Base-by-base conservation (phyloP, 2,113 vertebrate species). In the Cichladusa arquata region DNA sequence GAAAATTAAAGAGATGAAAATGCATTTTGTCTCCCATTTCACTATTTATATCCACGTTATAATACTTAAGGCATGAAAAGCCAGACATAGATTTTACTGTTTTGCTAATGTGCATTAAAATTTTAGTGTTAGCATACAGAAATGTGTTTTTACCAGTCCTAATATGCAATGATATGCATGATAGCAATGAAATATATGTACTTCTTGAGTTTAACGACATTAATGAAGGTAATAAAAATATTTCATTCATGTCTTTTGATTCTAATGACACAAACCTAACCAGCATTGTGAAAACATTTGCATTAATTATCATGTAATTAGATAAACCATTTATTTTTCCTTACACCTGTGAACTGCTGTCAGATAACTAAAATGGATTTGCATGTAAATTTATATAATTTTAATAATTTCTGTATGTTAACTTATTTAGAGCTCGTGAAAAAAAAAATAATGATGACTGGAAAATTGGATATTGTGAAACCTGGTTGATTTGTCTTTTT, bases 261-360 rank as follows among this genome's bases (percentile, higher is more conserved):
- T 96, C 33, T 89, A 95, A 92, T 91, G 54, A 56, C 60, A 78
- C 19, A 82, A 86, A 88, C 12, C 9, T 25, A 95, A 60, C 70
- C 60, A 72, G 31, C 25, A 79, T 79, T 26, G 9, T 89, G 50
- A 92, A 90, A 92, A 71, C 20, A 91, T 87, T 58, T 72, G 42
- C 53, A 93, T 85, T 90, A 89, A 95, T 86, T 96, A 90, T 90
- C 50, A 81, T 33, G 20, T 50, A 89, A 93, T 86, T 85, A 92
- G 50, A 91, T 92, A 79, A 93, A 76, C 48, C 69, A 34, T 96
- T 94, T 93, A 47, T 95, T 56, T 69, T 94, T 88, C 25, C n/a
- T 85, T 90, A 53, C 18, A 87, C 33, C 70, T 94, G 45, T 92
- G 53, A 93, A 79, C 19, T 83, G 42, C n/a, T 95, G 36, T 86